Evolutionary conservation across 2,888 invertebrate genomes (phyloP), one percentile per base, ranked within the genome.

Genomic region (Scaptodrosophila latifasciaeformis): DNA sequence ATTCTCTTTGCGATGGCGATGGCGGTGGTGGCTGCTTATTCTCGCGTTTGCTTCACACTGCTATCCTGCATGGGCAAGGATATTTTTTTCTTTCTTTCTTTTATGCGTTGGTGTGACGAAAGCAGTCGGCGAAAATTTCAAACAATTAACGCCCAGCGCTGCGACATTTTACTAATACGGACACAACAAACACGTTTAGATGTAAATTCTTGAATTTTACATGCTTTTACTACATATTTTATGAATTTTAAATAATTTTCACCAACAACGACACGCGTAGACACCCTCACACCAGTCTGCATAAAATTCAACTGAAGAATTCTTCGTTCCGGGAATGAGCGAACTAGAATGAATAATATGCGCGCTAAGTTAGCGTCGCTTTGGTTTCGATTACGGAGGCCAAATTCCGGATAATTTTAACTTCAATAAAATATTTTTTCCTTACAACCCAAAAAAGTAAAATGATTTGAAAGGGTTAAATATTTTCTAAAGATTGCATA

Each of bases 11-110:
- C 24, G 37, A 13, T 37, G 17, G 13, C 17, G 43, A n/a, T 29
- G 27, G 34, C 49, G 49, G 47, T 44, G 46, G 24, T 24, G 24
- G 7, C 45, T 34, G 24, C 48, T 50, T 65, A 54, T 59, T 59
- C 46, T 59, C 54, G 53, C 67, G 50, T 64, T 58, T 62, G 57
- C 71, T 75, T 72, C 51, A 29, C 55, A 64, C 66, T 49, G 59
- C 64, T 66, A 63, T 78, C 69, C 66, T 72, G 72, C 69, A 59
- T 40, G 68, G 69, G 63, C 66, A 58, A 72, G 72, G 79, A 74
- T 78, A 59, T 50, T 40, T 43, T 48, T 44, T 21, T 37, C 4
- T 7, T 34, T 34, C 34, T 34, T 34, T 34, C 34, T 12, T 7
- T 51, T 31, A 31, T 44, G 19, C 42, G 21, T 54, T 46, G 35